Evolutionary conservation across 2,797 vertebrate genomes (phyloP), one percentile per base, ranked within the genome.

Genomic region (Molothrus aeneus): DNA sequence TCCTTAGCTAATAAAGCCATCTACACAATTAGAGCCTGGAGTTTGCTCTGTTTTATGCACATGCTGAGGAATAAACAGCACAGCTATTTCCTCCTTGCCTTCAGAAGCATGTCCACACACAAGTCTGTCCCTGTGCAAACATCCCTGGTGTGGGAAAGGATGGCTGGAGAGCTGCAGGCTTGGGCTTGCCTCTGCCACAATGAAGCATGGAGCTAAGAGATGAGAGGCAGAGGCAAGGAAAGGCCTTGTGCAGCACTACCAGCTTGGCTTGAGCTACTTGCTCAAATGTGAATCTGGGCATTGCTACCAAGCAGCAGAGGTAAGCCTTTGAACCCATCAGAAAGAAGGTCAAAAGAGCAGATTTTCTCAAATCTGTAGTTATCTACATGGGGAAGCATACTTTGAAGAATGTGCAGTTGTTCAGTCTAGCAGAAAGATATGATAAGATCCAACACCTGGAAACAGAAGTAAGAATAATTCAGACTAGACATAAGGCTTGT

Each of bases 311-410:
- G 82, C 61, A 90, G 88, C 66, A 75, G 61, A 83, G 69, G 54
- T 74, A 90, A 86, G 77, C 51, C 66, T 92, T 92, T 89, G 82
- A 95, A 84, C 65, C 66, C 78, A 51, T 63, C 48, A 74, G 47
- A 90, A 43, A 77, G 53, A 93, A 90, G 77, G 90, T 93, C 68
- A 73, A 93, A 88, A 82, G 68, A 88, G 31, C 45, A 94, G 42
- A 68, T 90, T 95, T 95, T 81, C 80, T 90, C 25, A 54, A 80
- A 94, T 80, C 71, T 61, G 38, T 51, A 68, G 64, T 77, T 86
- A 91, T 61, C 83, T 90, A 54, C 53, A 57, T 59, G 38, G n/a
- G 50, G 20, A 92, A 88, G 45, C 51, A 13, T 48, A 65, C 83
- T 93, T 90, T 84, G 71, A 93, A 84, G 87, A 92, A 71, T 5